Percentiles rank a stretch among this genome's conserved stretches.
These are phyloP conservation scores for Mya arenaria DNA, from an alignment of 1,140 invertebrate species.

Conservation along the genomic window DNA sequence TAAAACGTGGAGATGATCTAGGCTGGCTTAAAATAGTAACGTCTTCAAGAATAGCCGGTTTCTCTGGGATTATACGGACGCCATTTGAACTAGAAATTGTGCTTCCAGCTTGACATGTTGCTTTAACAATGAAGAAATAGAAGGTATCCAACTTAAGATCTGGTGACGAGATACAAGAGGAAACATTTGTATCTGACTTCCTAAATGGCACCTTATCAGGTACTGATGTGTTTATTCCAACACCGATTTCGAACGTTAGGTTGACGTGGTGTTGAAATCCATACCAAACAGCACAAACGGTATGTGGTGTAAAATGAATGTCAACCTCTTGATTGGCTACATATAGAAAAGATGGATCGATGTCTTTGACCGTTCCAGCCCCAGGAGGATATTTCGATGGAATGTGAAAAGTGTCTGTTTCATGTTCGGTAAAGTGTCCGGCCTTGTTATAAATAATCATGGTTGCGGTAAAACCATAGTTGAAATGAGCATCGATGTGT, in stretches of 20 bases:
- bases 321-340: not conserved
- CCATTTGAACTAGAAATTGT: conserved; percentile 18
- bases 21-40: no score
- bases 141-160: not conserved
- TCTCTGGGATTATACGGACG: no score
- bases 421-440: conserved; percentile 18
- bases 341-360: conserved; percentile 7
- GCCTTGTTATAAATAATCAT: conserved; percentile 33
- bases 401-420: conserved; percentile 35
- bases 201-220: not conserved
- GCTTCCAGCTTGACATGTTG: not conserved
- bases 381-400: conserved; percentile 57
- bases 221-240: conserved; percentile 28
- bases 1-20: no score
- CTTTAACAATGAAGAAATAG: not conserved
- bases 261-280: conserved; percentile 59
- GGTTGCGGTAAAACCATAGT: not conserved
- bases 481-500: conserved; percentile 1
- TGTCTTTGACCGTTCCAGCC: conserved; percentile 54
- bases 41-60: no score
- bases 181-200: not conserved
- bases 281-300: conserved; percentile 53
- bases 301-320: conserved; percentile 33
- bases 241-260: conserved; percentile 50
- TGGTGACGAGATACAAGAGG: not conserved